Evolutionary conservation across 2,888 invertebrate genomes (phyloP), one percentile per base, ranked within the genome.

Genomic region (Liopterus haemorrhoidalis): DNA sequence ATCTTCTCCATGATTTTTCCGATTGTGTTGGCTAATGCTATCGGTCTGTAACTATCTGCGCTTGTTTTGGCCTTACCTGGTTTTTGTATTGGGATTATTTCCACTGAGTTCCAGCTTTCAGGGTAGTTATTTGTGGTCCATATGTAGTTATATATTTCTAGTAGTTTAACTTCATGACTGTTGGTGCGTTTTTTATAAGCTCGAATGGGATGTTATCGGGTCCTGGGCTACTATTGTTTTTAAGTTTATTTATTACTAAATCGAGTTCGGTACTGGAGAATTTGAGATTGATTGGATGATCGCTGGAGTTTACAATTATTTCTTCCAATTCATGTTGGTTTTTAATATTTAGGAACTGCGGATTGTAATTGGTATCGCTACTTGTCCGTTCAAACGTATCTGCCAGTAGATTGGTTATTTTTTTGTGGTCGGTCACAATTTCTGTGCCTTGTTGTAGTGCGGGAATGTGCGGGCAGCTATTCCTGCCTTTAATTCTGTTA

Each of bases 1-100:
- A 32, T 41, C 33, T 41, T 41, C 22, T 41, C 33, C 8, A 33
- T 19, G 4, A 33, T 14, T 14, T 33, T 33, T n/a, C n/a, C n/a
- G n/a, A n/a, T n/a, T n/a, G n/a, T n/a, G n/a, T n/a, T n/a, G 19
- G 19, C 16, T 8, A 33, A 18, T 8, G 33, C 15, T 5, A 36
- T 36, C 15, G 36, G 36, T 36, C 36, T 11, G 11, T 36, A 36
- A 36, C 22, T 36, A 22, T 24, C 15, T 6, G 24, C 24, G 14
- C 25, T 25, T 6, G 25, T 37, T 25, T 37, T 37, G 8, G 8
- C 25, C 25, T 37, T 25, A 8, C 22, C 22, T 3, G 22, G 14
- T 25, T 37, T 37, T 24, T 22, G 37, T 4, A 25, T 25, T 4
- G 22, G 36, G n/a, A 36, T 36, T 21, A 36, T 36, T 20, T 22